Percentiles rank a stretch among this genome's conserved stretches.
These are phyloP conservation scores for Drosophila helvetica DNA, from an alignment of 2,888 invertebrate species.

Conservation along the genomic window DNA sequence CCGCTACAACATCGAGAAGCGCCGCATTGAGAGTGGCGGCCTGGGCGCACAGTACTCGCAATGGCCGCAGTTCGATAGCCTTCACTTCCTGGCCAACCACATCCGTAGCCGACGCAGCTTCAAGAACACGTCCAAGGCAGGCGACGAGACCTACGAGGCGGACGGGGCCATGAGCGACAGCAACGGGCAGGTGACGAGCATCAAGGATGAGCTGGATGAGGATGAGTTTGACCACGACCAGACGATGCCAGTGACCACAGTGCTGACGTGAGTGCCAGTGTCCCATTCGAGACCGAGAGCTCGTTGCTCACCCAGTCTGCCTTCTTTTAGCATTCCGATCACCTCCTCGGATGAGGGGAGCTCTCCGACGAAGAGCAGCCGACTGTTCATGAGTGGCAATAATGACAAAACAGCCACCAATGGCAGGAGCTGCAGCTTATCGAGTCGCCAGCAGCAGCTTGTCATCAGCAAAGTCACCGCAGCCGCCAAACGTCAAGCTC, in stretches of 20 bases:
- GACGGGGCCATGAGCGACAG: slow-evolving; percentile 57
- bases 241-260: slow-evolving; percentile 61
- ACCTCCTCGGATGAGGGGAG: slow-evolving; percentile 24
- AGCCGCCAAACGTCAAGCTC: slow-evolving; percentile 19
- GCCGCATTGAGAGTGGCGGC: slow-evolving; percentile 81
- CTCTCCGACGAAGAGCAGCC: slow-evolving; percentile 13
- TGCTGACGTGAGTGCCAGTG: slow-evolving; percentile 53
- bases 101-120: slow-evolving; percentile 83
- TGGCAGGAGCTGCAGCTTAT: slow-evolving; percentile 32
- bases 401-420: slow-evolving; percentile 47
- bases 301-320: neutral
- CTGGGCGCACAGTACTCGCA: slow-evolving; percentile 74
- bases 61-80: slow-evolving; percentile 83
- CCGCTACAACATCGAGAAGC: slow-evolving; percentile 84
- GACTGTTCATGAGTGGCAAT: slow-evolving; percentile 6
- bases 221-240: slow-evolving; percentile 60
- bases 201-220: slow-evolving; percentile 60
- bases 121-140: slow-evolving; percentile 60
- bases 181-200: slow-evolving; percentile 44
- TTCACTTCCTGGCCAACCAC: slow-evolving; percentile 83
- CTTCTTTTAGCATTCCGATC: slow-evolving; percentile 34
- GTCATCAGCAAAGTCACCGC: slow-evolving; percentile 31
- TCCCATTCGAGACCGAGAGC: too few species aligned
- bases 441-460: slow-evolving; percentile 48
- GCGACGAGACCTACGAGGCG: slow-evolving; percentile 61